Evolutionary conservation across 2,888 invertebrate genomes (phyloP).

Genomic region (Lithodes maja): DNA sequence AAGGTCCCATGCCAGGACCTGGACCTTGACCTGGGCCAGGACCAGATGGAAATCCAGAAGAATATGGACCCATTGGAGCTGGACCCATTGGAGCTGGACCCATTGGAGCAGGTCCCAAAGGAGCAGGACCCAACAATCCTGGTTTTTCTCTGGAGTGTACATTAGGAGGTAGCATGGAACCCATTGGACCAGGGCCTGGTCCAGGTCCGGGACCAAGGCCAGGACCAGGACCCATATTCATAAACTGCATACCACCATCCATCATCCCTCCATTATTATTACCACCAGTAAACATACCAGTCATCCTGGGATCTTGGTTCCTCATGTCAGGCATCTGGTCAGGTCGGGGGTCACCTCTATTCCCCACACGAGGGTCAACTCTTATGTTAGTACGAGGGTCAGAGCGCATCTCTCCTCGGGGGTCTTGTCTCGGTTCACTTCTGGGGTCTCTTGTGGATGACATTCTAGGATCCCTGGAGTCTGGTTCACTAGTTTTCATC

Average conservation of each 20-base stretch:
- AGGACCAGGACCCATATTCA: constrained; percentile 39
- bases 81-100: constrained; percentile 32
- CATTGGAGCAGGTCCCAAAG: constrained; percentile 33
- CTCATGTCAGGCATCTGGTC: constrained; percentile 53
- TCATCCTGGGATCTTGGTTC: constrained; percentile 54
- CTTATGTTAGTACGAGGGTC: constrained; percentile 55
- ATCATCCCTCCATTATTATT: constrained; percentile 53
- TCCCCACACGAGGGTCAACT: constrained; percentile 59
- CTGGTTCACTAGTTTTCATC: constrained; percentile 37
- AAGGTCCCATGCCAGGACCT: constrained; percentile 25
- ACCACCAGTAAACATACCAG: constrained; percentile 54
- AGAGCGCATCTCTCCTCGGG: constrained; percentile 36
- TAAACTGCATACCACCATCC: constrained; percentile 57
- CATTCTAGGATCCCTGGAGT: constrained; percentile 56
- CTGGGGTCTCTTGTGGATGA: constrained; percentile 54
- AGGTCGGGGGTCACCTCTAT: constrained; percentile 53
- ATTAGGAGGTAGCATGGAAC: constrained; percentile 38
- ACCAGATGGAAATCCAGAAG: not conserved
- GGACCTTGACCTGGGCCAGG: not conserved
- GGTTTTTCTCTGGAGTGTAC: constrained; percentile 60
- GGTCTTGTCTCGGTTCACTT: constrained; percentile 52
- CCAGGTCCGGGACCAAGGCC: constrained; percentile 23
- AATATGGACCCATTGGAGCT: constrained; percentile 37
- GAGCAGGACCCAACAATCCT: constrained; percentile 67
- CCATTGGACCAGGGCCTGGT: constrained; percentile 38